Evolutionary conservation across 2,797 vertebrate genomes (phyloP), one percentile per base, ranked within the genome.

Genomic region (Cynopterus sphinx): DNA sequence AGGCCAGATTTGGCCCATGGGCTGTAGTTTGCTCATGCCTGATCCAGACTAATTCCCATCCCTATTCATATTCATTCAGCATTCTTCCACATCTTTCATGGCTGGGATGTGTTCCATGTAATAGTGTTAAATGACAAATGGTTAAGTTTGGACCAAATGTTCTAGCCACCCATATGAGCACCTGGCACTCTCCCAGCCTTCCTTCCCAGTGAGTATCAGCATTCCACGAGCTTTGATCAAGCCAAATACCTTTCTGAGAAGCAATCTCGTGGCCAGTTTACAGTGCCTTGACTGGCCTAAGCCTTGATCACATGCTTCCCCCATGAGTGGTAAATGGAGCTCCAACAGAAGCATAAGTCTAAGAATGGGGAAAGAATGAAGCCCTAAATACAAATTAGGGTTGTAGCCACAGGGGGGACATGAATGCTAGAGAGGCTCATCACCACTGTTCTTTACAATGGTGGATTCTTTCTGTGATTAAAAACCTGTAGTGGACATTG

Each of bases 361-460:
- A 39, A 90, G 94, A 74, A 79, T 43, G 55, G 39, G 89, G 65
- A 90, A 82, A 63, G 51, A 96, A 84, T 31, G 41, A 71, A 61
- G 53, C 57, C 49, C 67, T 26, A 79, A 41, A 43, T 81, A 57
- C 39, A 87, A 81, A n/a, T 24, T 26, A 63, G 26, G 7, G 24
- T 22, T 79, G 33, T 59, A 71, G 57, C 75, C 63, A 51, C 51
- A 63, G 24, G 21, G 24, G 24, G 49, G 39, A 59, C 53, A 71
- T 21, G 16, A 59, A 12, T 13, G 39, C 70, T 36, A 11, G 31
- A 46, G 28, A 93, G 55, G 79, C 19, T 36, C 41, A 31, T 31
- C 7, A 12, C 24, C 17, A 12, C 1, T 0, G 24, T 33, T 71
- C 21, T 82, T 59, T 3, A 5, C 43, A 36, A 57, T 3, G 1